These are phyloP conservation scores for Rhyacophila evoluta DNA, from an alignment of 2,888 invertebrate species.

Conservation along the genomic window DNA sequence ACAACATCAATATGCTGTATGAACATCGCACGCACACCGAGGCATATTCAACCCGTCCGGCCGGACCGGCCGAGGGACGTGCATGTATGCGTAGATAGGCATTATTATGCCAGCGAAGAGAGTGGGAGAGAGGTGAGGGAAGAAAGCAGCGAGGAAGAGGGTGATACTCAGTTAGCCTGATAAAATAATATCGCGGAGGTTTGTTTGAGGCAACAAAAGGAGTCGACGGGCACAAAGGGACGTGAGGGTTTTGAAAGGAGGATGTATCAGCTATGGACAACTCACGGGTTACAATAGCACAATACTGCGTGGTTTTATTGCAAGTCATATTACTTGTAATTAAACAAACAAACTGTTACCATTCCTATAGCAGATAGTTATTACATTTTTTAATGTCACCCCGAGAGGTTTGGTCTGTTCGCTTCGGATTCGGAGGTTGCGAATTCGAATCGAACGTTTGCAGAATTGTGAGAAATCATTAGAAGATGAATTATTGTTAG, in stretches of 20 bases:
- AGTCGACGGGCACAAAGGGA: conserved; percentile 9
- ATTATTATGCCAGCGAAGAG: background rate
- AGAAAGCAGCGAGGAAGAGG: conserved; percentile 16
- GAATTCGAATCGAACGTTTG: too few species aligned
- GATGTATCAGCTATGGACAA: conserved; percentile 5
- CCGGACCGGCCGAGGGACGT: conserved; percentile 50
- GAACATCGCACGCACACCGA: background rate
- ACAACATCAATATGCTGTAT: background rate
- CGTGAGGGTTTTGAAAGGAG: conserved; percentile 26
- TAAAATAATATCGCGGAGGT: conserved; percentile 35
- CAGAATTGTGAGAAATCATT: too few species aligned
- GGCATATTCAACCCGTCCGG: background rate
- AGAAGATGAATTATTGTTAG: too few species aligned
- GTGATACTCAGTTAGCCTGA: conserved; percentile 34
- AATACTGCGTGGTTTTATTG: too few species aligned
- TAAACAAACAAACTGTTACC: too few species aligned
- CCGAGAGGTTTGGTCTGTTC: too few species aligned
- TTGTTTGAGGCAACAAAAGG: conserved; percentile 34
- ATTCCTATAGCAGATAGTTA: too few species aligned
- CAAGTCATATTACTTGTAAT: too few species aligned
- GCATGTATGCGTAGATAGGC: conserved; percentile 40
- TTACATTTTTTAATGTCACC: too few species aligned
- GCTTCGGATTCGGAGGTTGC: too few species aligned
- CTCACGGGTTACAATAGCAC: too few species aligned
- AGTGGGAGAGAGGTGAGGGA: conserved; percentile 46